Conservation (phyloP, 2,888 invertebrate species). For the Euzetes globulus region DNA sequence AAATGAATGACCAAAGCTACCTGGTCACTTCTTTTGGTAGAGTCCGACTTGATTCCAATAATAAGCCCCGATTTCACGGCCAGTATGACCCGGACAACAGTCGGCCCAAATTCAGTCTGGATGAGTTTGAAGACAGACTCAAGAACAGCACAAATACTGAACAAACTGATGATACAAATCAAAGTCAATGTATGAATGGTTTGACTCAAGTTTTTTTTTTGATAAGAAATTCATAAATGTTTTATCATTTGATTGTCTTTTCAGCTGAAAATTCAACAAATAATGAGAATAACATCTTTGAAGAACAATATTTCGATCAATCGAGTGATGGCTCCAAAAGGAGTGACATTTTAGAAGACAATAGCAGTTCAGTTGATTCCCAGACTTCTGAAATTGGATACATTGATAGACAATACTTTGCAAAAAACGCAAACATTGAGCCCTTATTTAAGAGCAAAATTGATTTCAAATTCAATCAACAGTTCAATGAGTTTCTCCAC, state of each 20-base stretch:
- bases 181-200: background rate
- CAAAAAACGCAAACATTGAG: background rate
- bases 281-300: background rate
- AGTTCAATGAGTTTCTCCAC: background rate
- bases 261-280: background rate
- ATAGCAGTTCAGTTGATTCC: background rate
- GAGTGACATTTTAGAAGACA: background rate
- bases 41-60: slow-evolving; percentile 38
- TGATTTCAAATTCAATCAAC: slow-evolving; percentile 3
- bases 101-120: background rate
- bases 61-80: slow-evolving; percentile 36
- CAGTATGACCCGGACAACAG: slow-evolving; percentile 33
- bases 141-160: background rate
- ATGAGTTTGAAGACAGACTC: background rate
- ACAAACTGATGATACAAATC: background rate
- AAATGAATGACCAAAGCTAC: background rate
- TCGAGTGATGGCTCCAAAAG: background rate
- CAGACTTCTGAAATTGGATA: background rate
- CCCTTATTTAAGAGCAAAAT: background rate
- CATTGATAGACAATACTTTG: slow-evolving; percentile 13
- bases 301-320: slow-evolving; percentile 2
- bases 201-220: background rate
- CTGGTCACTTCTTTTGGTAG: slow-evolving; percentile 33
- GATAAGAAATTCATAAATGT: too few species aligned
- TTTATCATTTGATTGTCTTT: background rate